Conservation (phyloP, 2,797 vertebrate species). For the Myiotriccus ornatus region DNA sequence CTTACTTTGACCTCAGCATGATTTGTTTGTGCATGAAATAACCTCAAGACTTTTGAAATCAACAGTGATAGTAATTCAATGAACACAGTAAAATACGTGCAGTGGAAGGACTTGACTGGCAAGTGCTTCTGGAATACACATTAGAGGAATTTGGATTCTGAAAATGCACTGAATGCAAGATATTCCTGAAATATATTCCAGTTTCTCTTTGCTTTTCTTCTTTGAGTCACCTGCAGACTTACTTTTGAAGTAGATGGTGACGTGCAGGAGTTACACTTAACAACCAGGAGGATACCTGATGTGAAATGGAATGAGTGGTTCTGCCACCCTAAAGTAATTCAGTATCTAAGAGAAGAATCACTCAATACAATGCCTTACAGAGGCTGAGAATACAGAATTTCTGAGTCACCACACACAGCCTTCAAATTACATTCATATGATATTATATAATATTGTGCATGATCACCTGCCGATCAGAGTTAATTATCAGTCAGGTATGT, state of each 20-base stretch:
- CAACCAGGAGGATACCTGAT: not conserved
- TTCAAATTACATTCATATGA: not conserved
- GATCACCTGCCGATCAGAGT: not conserved
- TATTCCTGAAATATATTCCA: not conserved
- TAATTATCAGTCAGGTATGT: not conserved
- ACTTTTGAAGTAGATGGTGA: not conserved
- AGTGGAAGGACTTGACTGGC: not conserved
- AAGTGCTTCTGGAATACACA: not conserved
- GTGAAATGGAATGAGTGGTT: accelerated
- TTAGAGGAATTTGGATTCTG: not conserved
- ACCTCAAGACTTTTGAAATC: not conserved
- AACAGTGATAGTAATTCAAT: not conserved
- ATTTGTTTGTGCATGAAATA: not conserved
- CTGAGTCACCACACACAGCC: not conserved
- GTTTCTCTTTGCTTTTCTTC: not conserved
- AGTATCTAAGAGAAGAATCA: not conserved
- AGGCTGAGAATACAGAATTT: not conserved
- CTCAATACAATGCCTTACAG: not conserved
- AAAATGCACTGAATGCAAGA: not conserved
- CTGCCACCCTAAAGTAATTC: not conserved
- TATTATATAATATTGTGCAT: not conserved
- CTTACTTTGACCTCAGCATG: not conserved
- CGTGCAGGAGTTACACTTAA: not conserved
- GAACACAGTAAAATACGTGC: not conserved
- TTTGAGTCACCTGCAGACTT: not conserved